Base-by-base conservation (phyloP, 2,797 vertebrate genomes). In the Prionace glauca region DNA sequence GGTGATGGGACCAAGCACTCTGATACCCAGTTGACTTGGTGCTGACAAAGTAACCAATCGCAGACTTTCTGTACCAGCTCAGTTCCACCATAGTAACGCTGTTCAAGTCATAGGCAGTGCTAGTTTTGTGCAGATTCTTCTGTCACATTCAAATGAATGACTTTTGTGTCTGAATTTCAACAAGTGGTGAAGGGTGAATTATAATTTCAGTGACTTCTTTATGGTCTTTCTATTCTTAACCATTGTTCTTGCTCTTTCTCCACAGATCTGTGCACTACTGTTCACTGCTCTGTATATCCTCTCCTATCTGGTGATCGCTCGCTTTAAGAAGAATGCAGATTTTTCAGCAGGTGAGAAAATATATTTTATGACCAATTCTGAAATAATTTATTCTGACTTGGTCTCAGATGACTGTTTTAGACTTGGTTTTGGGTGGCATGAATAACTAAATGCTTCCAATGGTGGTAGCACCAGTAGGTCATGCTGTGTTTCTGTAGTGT, bases 241-340 rank as follows among this genome's bases (percentile, higher is more conserved):
- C 20, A 9, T 32, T 56, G 14, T 41, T 74, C 67, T 3, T 92
- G 62, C 32, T 84, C 87, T 97, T 95, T 96, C 96, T 94, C 96
- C 69, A 0, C 97, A 99, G 99, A 99, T 99, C 97, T 99, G 99
- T 0, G 97, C 98, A 11, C 98, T 99, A 96, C 98, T 99, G 96
- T 99, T 99, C 65, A 97, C 97, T 10, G 97, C 98, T 96, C 98
- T 99, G 95, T 99, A 99, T 97, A 98, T 99, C 79, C 96, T 99
- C 96, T 99, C 98, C 96, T 99, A 99, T 96, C 97, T 99, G 96
- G 97, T 99, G 97, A 98, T 99, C 96, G 98, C 98, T 62, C 98
- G 97, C 97, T 99, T 99, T 97, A 99, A 98, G 98, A 99, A 99
- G 97, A 97, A 98, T 95, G 97, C 99, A 0, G 99, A 99, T 96